phyloP scores from a whole-genome alignment of 2,797 vertebrate species.

The Mastacembelus armatus region DNA sequence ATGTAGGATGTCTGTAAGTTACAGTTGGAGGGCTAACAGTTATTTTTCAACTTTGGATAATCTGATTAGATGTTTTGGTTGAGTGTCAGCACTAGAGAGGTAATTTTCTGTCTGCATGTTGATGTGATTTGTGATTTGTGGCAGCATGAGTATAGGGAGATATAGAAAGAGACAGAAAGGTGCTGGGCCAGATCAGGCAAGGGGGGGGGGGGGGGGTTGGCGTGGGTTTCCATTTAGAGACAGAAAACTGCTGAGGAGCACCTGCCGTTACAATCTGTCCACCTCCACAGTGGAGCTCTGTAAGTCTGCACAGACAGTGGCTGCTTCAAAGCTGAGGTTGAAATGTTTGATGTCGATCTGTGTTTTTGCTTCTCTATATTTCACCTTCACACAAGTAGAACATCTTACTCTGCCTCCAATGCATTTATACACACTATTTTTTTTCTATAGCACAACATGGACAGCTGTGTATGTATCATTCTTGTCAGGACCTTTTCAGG shows the following conservation, averaged over 20 bases:
- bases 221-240: slow-evolving; percentile 67
- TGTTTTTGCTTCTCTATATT: slow-evolving; percentile 12
- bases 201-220: slow-evolving; percentile 59
- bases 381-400: background rate
- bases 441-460: background rate
- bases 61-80: no score
- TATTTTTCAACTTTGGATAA: no score
- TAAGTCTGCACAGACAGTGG: slow-evolving; percentile 33
- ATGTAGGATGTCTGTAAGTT: no score
- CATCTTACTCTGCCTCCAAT: background rate
- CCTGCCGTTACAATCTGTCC: slow-evolving; percentile 80
- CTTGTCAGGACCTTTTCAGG: no score
- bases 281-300: slow-evolving; percentile 56
- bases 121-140: no score
- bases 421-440: background rate
- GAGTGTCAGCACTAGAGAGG: no score
- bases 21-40: no score
- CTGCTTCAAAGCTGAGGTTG: slow-evolving; percentile 26
- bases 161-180: slow-evolving; percentile 31
- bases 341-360: slow-evolving; percentile 12
- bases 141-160: background rate
- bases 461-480: background rate
- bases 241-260: slow-evolving; percentile 73
- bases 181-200: slow-evolving; percentile 40
- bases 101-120: no score